phyloP scores from a whole-genome alignment of 2,113 vertebrate species.

The Pithys albifrons region DNA sequence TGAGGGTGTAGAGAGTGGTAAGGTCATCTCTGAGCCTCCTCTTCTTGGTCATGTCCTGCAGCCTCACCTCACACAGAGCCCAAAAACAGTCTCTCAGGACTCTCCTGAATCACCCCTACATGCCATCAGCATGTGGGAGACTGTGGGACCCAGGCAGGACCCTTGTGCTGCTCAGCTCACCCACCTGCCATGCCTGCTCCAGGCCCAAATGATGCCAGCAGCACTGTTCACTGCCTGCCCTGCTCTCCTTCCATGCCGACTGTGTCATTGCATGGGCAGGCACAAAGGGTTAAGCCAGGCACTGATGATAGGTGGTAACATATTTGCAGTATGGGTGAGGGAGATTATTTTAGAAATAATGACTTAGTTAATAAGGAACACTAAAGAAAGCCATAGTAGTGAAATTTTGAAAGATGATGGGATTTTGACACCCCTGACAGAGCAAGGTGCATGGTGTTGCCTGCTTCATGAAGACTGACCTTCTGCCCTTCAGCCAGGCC shows the following conservation, averaged over 20 bases:
- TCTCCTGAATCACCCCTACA: not conserved
- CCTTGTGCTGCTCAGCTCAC: accelerated
- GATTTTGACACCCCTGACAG: not conserved
- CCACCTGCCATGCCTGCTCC: accelerated
- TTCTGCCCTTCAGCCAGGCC: not conserved
- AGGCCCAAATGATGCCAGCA: accelerated
- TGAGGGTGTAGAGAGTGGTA: too few relatives aligned
- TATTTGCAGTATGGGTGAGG: not conserved
- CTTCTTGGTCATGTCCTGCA: not conserved
- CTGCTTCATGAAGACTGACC: not conserved
- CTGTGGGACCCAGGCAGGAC: accelerated
- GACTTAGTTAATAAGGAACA: not conserved
- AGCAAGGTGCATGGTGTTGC: not conserved
- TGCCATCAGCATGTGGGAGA: not conserved
- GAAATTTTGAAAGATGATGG: not conserved
- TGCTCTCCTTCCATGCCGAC: accelerated
- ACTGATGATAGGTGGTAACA: too few relatives aligned
- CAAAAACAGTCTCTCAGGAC: accelerated
- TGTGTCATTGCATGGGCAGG: accelerated
- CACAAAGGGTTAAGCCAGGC: too few relatives aligned
- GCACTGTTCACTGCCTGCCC: not conserved
- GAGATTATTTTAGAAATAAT: not conserved
- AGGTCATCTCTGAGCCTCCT: not conserved
- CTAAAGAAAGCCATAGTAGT: not conserved
- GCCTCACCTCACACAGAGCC: accelerated